Evolutionary conservation across 2,797 vertebrate genomes (phyloP), one percentile per base, ranked within the genome.

Genomic region (Enteromius trimaculatus): DNA sequence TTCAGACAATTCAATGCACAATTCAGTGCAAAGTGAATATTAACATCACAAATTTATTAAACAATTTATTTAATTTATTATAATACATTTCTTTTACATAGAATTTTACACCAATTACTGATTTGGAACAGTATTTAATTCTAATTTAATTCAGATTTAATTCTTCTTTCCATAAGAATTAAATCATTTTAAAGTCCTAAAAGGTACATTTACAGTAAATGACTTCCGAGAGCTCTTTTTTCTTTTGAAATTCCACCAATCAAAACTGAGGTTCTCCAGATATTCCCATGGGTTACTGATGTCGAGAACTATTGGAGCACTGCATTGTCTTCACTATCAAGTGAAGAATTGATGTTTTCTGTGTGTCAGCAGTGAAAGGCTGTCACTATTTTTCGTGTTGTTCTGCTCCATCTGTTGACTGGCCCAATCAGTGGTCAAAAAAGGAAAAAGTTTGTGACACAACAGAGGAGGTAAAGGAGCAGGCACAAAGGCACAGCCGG

Each of bases 401-500:
- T 60, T 87, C 85, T 92, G 88, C 91, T 91, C 89, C 92, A 90
- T 89, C 89, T 91, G 89, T 89, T 90, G 91, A 91, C 90, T 89
- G 88, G 86, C 87, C 90, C 90, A 91, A 92, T 90, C 92, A 90
- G 89, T 92, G 92, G 92, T 92, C 92, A 90, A 92, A 93, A 87
- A 92, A 88, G 89, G 88, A 91, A 87, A 81, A 84, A 86, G 85
- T 90, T 89, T 78, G 89, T 90, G 91, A 92, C 88, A 92, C 90
- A 92, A 89, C 91, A 86, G 89, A 93, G 90, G 90, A 92, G 89
- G 87, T 82, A 84, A 92, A 90, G 89, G 89, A 87, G 66, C 76
- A 78, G 77, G 88, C 90, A 95, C 94, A 95, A 95, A 93, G 88
- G 81, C 92, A 89, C 88, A 92, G 90, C 91, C 90, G 91, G 92